Conservation (phyloP, 30 jellyfish, hydroid and myxozoan species). For the Hydractinia symbiolongicarpus region DNA sequence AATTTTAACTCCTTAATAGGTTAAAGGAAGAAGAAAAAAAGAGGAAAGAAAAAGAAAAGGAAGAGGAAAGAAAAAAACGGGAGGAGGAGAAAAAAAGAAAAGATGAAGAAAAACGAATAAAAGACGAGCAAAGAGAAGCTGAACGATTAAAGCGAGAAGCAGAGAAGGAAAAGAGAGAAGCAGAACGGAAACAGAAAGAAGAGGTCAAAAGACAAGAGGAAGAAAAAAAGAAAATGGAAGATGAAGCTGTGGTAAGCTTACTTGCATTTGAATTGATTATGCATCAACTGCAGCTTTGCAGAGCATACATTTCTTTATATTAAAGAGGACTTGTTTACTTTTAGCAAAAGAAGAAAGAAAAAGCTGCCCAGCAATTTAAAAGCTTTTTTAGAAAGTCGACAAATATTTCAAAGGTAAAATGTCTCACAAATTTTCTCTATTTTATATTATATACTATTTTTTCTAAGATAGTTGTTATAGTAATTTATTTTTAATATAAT, state of each 20-base stretch:
- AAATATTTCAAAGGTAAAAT: background rate
- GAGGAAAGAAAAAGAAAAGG: constrained; percentile 1
- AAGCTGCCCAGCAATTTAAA: constrained; percentile 50
- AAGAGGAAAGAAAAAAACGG: background rate
- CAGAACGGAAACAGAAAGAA: constrained; percentile 11
- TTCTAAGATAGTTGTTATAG: no score
- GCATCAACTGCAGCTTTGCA: background rate
- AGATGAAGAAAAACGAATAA: background rate
- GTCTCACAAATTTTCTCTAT: background rate
- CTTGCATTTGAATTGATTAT: background rate
- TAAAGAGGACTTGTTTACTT: constrained; percentile 32
- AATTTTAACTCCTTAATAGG: background rate
- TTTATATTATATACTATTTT: constrained; percentile 32
- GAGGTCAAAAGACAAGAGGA: constrained; percentile 1
- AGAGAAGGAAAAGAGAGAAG: constrained; percentile 17
- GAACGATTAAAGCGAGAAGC: constrained; percentile 5
- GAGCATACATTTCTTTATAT: constrained; percentile 16
- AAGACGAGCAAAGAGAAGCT: constrained; percentile 9
- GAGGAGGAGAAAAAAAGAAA: background rate
- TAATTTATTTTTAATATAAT: no score
- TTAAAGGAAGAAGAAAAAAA: constrained; percentile 17
- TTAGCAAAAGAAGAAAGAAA: constrained; percentile 61
- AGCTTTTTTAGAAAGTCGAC: constrained; percentile 57
- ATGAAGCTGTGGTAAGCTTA: constrained; percentile 20
- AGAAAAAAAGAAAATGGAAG: constrained; percentile 19